A percentile compares a stretch with the other conserved stretches of the same genome.
These are phyloP conservation scores for Hemicordylus capensis DNA, from an alignment of 2,113 vertebrate species.

Conservation along the genomic window DNA sequence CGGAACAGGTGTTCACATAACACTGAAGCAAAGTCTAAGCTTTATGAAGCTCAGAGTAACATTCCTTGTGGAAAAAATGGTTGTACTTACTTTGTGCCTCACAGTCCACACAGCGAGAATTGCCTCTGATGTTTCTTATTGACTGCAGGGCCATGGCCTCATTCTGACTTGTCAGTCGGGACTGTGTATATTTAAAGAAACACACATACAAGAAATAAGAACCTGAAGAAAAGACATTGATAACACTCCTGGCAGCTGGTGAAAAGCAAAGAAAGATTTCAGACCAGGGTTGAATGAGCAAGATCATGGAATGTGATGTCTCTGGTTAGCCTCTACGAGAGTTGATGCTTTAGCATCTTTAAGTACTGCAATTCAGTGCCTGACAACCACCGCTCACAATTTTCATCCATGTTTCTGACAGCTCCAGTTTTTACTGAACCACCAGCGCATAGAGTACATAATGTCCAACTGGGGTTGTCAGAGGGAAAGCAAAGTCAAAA, in stretches of 20 bases:
- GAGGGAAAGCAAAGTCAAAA: background rate
- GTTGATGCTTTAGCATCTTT: background rate
- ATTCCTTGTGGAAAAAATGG: background rate
- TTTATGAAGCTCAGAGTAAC: background rate
- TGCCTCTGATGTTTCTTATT: constrained; percentile 88
- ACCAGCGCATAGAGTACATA: background rate
- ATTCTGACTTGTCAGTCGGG: constrained; percentile 92
- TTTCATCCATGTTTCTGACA: background rate
- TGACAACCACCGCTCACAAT: background rate
- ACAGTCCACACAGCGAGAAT: constrained; percentile 94
- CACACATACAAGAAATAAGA: background rate
- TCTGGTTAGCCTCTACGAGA: constrained; percentile 9
- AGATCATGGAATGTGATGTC: rapidly evolving
- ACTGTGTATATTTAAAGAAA: constrained; percentile 71
- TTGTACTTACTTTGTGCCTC: constrained; percentile 88
- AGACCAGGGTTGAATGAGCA: rapidly evolving
- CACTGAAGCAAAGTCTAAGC: background rate
- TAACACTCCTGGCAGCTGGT: background rate
- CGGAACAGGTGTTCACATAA: rapidly evolving
- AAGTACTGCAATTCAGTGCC: background rate
- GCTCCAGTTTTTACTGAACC: background rate
- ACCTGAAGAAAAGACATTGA: background rate
- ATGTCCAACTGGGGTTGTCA: background rate
- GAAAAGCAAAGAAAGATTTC: rapidly evolving
- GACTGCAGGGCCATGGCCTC: constrained; percentile 96